phyloP scores from a whole-genome alignment of 2,113 vertebrate species.

The Silurus glanis region DNA sequence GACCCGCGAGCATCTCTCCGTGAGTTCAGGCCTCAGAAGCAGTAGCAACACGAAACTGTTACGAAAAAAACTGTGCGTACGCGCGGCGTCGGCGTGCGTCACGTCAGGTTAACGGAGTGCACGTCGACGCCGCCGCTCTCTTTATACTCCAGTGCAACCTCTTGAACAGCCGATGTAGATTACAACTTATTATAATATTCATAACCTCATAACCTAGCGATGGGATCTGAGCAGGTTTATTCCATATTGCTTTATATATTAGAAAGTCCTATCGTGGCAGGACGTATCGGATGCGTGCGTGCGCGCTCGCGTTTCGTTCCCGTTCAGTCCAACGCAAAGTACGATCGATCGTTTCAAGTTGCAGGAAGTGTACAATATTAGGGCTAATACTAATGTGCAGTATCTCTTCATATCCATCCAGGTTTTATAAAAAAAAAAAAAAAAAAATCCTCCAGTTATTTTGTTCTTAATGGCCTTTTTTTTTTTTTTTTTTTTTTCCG shows the following conservation, averaged over 20 bases:
- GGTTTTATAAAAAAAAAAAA: not conserved
- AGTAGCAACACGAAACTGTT: constrained; percentile 42
- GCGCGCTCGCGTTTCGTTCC: constrained; percentile 14
- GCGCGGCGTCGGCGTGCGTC: constrained; percentile 14
- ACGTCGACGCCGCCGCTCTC: constrained; percentile 34
- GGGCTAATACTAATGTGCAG: constrained; percentile 35
- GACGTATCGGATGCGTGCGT: constrained; percentile 17
- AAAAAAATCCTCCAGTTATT: not conserved
- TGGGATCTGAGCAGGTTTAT: not conserved
- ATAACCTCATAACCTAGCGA: constrained; percentile 28
- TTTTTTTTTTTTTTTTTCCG: no score
- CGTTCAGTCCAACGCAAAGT: constrained; percentile 31
- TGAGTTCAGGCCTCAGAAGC: constrained; percentile 36
- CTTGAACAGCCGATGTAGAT: constrained; percentile 43
- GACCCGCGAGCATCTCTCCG: constrained; percentile 13
- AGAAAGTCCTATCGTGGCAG: constrained; percentile 27
- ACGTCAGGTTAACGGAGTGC: constrained; percentile 38
- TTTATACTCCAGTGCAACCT: constrained; percentile 46
- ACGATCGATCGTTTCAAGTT: constrained; percentile 44
- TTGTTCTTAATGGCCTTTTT: not conserved
- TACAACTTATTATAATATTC: constrained; percentile 36
- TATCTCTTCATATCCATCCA: constrained; percentile 30
- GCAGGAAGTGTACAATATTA: constrained; percentile 35
- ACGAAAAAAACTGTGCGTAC: constrained; percentile 28
- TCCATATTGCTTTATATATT: not conserved